Conservation (phyloP, 2,888 invertebrate genomes). For the Oscheius sp. region DNA sequence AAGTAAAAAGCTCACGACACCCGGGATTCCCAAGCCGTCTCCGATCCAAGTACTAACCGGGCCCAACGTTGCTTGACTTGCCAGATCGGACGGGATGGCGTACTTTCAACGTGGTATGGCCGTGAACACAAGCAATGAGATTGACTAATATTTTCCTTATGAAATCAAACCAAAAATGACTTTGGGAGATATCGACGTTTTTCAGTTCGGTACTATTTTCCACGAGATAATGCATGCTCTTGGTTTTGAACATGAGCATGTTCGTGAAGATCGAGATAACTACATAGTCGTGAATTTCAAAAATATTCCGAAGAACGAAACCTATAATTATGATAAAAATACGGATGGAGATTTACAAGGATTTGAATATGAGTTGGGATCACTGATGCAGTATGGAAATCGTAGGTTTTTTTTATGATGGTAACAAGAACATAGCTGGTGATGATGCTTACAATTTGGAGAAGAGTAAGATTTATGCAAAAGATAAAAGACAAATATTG, state of each 20-base stretch:
- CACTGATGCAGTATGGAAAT: conserved; percentile 51
- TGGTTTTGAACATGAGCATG: conserved; percentile 55
- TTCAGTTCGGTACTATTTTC: conserved; percentile 45
- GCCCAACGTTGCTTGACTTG: too few species aligned
- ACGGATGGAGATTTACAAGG: conserved; percentile 7
- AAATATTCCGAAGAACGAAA: conserved; percentile 10
- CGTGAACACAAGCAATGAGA: too few species aligned
- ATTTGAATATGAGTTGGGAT: conserved; percentile 52
- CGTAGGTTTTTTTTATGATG: conserved; percentile 28
- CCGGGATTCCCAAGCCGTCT: too few species aligned
- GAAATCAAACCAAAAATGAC: too few species aligned
- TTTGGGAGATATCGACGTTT: too few species aligned
- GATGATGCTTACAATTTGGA: conserved; percentile 41
- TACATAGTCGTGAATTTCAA: conserved; percentile 40
- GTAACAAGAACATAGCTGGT: conserved; percentile 21
- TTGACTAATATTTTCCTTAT: neutral
- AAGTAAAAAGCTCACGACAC: too few species aligned
- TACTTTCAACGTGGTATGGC: too few species aligned
- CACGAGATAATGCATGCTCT: conserved; percentile 54
- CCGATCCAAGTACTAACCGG: too few species aligned
- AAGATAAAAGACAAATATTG: conserved; percentile 35
- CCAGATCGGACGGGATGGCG: too few species aligned
- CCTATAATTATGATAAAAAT: conserved; percentile 12
- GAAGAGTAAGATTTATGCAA: conserved; percentile 42
- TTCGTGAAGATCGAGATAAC: conserved; percentile 47